Evolutionary conservation across 2,888 invertebrate genomes (phyloP), one percentile per base, ranked within the genome.

Genomic region (Eupithecia centaureata): DNA sequence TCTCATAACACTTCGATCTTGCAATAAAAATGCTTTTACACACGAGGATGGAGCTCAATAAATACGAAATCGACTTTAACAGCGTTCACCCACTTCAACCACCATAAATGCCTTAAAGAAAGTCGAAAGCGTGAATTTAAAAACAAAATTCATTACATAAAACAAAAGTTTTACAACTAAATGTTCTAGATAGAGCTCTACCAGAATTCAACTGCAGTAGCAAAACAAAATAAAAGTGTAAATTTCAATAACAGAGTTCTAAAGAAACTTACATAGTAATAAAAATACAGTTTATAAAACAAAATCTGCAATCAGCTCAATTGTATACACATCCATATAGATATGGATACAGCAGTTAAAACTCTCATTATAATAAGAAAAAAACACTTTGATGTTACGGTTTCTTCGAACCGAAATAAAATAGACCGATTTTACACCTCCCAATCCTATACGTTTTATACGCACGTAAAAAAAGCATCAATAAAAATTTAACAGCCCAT

Each of bases 351-450:
- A 15, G 10, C n/a, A 18, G n/a, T 57, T 18, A 82, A 83, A 88
- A 87, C 81, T 88, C 86, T 83, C 86, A 79, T 81, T 77, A 83
- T 74, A 88, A 90, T 91, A 90, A 91, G 89, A 85, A 32, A 18
- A 72, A 73, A 83, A 86, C 84, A 88, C 84, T 87, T 80, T 81
- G 81, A 83, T 83, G 83, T 90, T 88, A 92, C 87, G 83, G 86
- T 85, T 78, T 78, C 80, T 77, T 78, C 82, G 80, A 82, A 84
- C 85, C 86, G 89, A 90, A 92, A 47, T 47, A 47, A 90, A 91
- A 89, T 89, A 87, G 86, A 87, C 85, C 83, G 83, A 89, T 89
- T 91, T 90, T 86, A 88, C 91, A 90, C 89, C 87, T 90, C 85
- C 77, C 85, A 82, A 85, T 84, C 60, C 63, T 33, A 67, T 70